A percentile compares a stretch with the other conserved stretches of the same genome.
phyloP scores from a whole-genome alignment of 1,140 invertebrate genomes.

The Popillia japonica region DNA sequence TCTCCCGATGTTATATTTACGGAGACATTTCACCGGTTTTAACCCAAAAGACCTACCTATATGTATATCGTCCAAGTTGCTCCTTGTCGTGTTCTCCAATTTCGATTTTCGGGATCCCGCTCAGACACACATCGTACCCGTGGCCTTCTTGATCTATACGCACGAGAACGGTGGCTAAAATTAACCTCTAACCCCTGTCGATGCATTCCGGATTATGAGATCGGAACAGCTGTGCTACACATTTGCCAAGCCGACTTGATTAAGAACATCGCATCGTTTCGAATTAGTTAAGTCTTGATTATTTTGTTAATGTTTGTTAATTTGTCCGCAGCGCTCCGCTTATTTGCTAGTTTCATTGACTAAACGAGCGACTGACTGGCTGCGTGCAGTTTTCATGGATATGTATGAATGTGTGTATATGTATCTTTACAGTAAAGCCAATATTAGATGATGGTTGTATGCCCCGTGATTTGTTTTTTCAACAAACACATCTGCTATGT shows the following conservation, averaged over 20 bases:
- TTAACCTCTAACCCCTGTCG: constrained; percentile 59
- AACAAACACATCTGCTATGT: background rate
- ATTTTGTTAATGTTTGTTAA: constrained; percentile 57
- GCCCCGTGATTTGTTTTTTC: background rate
- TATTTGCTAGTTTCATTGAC: background rate
- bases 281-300: constrained; percentile 56
- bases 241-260: constrained; percentile 56
- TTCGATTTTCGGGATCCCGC: background rate
- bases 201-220: constrained; percentile 57
- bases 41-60: constrained; percentile 13
- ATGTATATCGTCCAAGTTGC: background rate
- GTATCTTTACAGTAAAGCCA: background rate
- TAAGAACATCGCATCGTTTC: constrained; percentile 48
- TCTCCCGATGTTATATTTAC: constrained; percentile 30
- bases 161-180: constrained; percentile 48
- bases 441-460: background rate
- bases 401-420: no score
- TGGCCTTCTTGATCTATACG: constrained; percentile 8
- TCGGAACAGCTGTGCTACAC: constrained; percentile 56
- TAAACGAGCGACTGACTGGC: background rate
- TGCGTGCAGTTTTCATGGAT: background rate
- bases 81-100: background rate
- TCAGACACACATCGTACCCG: background rate
- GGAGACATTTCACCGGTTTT: constrained; percentile 32
- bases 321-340: constrained; percentile 45